phyloP scores from a whole-genome alignment of 2,113 vertebrate genomes.

The Ailuropoda melanoleuca region DNA sequence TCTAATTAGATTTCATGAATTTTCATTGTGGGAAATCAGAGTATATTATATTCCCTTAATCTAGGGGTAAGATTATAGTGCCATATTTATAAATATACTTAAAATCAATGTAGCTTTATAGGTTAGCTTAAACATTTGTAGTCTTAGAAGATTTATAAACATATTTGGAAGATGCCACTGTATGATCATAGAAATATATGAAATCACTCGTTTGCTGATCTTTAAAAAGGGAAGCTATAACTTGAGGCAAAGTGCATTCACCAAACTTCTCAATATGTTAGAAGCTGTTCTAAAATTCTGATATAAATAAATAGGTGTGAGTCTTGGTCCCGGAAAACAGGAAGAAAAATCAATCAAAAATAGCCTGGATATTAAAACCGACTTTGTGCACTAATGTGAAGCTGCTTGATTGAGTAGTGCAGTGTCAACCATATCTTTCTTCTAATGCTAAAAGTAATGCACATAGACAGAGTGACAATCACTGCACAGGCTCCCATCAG shows the following conservation, averaged over 20 bases:
- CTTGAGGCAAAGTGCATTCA: neutral
- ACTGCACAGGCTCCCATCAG: conserved; percentile 87
- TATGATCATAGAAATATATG: neutral
- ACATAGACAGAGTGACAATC: conserved; percentile 90
- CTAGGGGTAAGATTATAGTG: neutral
- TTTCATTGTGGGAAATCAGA: neutral
- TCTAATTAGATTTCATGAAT: conserved; percentile 34
- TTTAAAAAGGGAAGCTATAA: conserved; percentile 22
- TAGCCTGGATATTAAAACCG: conserved; percentile 78
- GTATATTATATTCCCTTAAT: neutral
- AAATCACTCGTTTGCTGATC: neutral
- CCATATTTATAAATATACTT: neutral
- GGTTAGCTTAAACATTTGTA: neutral
- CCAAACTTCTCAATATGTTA: conserved; percentile 26
- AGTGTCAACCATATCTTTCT: conserved; percentile 84
- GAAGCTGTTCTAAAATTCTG: conserved; percentile 52
- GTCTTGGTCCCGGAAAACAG: conserved; percentile 14
- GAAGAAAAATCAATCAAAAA: conserved; percentile 79
- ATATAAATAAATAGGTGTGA: conserved; percentile 61
- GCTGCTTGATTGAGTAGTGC: conserved; percentile 81
- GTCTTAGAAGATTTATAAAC: neutral
- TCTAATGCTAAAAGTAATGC: conserved; percentile 88
- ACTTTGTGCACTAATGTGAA: conserved; percentile 75
- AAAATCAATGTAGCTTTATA: neutral
- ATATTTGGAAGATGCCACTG: neutral